Base-by-base conservation (phyloP, 2,888 invertebrate species). In the Nowickia ferox region DNA sequence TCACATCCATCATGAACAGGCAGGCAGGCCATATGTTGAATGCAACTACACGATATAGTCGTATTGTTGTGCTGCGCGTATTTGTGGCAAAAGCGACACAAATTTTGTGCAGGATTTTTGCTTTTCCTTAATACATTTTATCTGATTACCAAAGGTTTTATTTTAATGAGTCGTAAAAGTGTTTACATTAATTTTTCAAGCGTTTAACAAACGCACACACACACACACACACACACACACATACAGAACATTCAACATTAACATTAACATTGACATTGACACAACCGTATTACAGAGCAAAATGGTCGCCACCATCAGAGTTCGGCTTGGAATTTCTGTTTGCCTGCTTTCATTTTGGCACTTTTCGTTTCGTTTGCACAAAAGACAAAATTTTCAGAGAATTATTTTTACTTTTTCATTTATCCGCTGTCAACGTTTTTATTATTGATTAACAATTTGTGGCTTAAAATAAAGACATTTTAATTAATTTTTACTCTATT, bases 131-230 rank as follows among this genome's bases (percentile, higher is more conserved):
- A 38, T 10, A 17, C 10, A 40, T 66, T 17, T 44, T 44, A 38
- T 10, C 42, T 53, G 53, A 63, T 74, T 69, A 63, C 78, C 68
- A 85, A 74, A 78, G 85, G 80, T 82, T 83, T 86, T 83, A 83
- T 80, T 83, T 83, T 86, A 83, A 86, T 86, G 83, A 86, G 59
- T 80, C 86, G 86, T 79, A 83, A 86, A 86, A 83, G 83, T 86
- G 86, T 86, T 86, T 80, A 72, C 76, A 86, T 86, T 83, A 72
- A 83, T 79, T 86, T 83, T 86, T 75, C 77, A 86, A 80, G 72
- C 5, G 42, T 72, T 65, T 83, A 72, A 59, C 48, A 53, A 55
- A 51, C 59, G 30, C 61, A 75, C 71, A 79, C 61, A 11, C 13
- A 53, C 46, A 15, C 13, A 76, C 48, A 15, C 48, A 17, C 44